Evolutionary conservation across 2,888 invertebrate species (phyloP), one percentile per base, ranked within the genome.

Genomic region (Pasiphila rectangulata): DNA sequence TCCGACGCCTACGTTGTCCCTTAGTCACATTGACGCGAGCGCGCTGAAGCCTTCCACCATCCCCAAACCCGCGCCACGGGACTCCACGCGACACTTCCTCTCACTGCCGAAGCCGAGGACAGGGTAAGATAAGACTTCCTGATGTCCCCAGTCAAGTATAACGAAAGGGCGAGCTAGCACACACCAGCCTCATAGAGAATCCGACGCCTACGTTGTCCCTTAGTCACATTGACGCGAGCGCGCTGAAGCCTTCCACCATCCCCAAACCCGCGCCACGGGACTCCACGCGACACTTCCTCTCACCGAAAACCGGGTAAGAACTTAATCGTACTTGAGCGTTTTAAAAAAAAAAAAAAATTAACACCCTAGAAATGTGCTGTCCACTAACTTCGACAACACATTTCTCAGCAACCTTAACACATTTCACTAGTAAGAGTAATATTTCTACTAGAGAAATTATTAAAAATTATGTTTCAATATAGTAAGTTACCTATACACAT

Each of bases 81-180:
- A 63, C 1, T 2, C 60, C 0, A 42, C 57, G 1, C 27, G 55
- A 0, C 62, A 64, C 3, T 76, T 78, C 39, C 58, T 68, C 21
- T 78, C 79, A 0, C 56, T 75, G n/a, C 79, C 75, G 46, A 74
- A 73, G 34, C 63, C 61, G 2, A 53, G 17, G 1, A 34, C 34
- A 12, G 66, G 65, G 76, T 77, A 56, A 50, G 32, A n/a, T n/a
- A n/a, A n/a, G n/a, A n/a, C n/a, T n/a, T n/a, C n/a, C n/a, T n/a
- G n/a, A n/a, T n/a, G n/a, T n/a, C n/a, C n/a, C n/a, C 90, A 96
- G 96, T 92, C 94, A 17, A 93, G 94, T 17, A 90, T 97, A 63
- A 95, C 96, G 10, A 94, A 95, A 67, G 96, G 95, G 97, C 34
- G 96, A 96, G 73, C 93, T 95, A 69, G 98, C 97, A 0, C 99